phyloP scores from a whole-genome alignment of 53 echinoderm and acorn worm species.

The Holothuria scabra region DNA sequence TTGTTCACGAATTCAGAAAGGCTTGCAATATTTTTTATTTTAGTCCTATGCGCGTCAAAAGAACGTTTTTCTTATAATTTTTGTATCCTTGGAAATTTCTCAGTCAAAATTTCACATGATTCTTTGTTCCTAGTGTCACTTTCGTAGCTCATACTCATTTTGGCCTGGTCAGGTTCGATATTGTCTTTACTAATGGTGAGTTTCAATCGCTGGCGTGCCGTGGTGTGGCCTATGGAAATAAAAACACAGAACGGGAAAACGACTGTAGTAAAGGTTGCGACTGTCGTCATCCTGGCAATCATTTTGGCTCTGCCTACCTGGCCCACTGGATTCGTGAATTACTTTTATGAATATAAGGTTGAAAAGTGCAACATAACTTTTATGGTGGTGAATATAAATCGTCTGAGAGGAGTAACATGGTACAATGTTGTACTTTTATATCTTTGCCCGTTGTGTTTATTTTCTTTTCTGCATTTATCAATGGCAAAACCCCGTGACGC shows the following conservation, averaged over 20 bases:
- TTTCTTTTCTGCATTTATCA: background rate
- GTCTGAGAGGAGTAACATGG: background rate
- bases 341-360: no score
- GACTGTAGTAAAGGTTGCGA: no score
- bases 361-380: no score
- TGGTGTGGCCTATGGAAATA: constrained; percentile 1
- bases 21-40: constrained; percentile 23
- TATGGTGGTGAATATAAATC: no score
- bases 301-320: no score
- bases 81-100: background rate
- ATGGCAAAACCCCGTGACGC: background rate
- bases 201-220: constrained; percentile 25
- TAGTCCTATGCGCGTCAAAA: constrained; percentile 2
- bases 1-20: constrained; percentile 3
- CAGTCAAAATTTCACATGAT: no score
- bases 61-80: background rate
- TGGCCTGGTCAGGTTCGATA: background rate
- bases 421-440: background rate
- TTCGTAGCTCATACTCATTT: background rate
- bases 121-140: no score
- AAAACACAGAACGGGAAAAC: no score
- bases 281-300: no score
- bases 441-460: background rate
- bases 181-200: constrained; percentile 4
- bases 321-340: no score